Evolutionary conservation across 2,888 invertebrate species (phyloP).

Genomic region (Euproctis similis): DNA sequence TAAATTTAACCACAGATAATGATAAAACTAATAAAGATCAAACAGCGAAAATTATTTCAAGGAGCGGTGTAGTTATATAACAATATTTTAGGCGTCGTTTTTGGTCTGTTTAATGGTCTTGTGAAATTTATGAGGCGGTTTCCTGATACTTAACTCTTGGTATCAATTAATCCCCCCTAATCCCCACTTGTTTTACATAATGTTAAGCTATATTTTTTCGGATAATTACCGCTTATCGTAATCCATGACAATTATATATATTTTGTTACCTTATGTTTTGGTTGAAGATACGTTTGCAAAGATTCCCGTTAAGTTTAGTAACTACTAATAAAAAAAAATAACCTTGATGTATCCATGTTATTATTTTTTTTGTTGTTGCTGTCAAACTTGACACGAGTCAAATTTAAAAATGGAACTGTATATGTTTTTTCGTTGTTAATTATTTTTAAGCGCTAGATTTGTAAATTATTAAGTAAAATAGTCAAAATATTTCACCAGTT

Average conservation of each 20-base stretch:
- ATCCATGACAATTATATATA: conserved; percentile 69
- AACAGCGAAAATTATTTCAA: conserved; percentile 62
- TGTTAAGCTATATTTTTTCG: conserved; percentile 41
- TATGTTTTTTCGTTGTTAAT: conserved; percentile 40
- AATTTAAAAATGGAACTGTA: too few relatives aligned
- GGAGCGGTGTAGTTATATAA: conserved; percentile 72
- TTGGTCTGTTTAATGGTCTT: conserved; percentile 52
- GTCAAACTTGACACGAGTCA: too few relatives aligned
- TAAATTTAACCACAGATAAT: conserved; percentile 37
- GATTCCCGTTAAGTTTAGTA: too few relatives aligned
- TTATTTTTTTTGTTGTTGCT: too few relatives aligned
- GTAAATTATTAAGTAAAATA: conserved; percentile 63
- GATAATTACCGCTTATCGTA: conserved; percentile 17
- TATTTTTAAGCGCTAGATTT: conserved; percentile 33
- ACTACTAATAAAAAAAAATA: too few relatives aligned
- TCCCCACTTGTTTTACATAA: conserved; percentile 58
- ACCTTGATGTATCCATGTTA: too few relatives aligned
- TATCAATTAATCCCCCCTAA: conserved; percentile 59
- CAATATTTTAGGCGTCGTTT: conserved; percentile 31
- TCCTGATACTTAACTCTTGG: conserved; percentile 51
- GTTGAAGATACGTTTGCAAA: too few relatives aligned
- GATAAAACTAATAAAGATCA: conserved; percentile 54
- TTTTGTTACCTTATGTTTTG: conserved; percentile 62
- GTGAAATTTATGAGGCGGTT: conserved; percentile 57
- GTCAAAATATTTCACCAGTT: conserved; percentile 74